Evolutionary conservation across 2,113 vertebrate genomes (phyloP), one percentile per base, ranked within the genome.

Genomic region (Rhinichthys klamathensis): DNA sequence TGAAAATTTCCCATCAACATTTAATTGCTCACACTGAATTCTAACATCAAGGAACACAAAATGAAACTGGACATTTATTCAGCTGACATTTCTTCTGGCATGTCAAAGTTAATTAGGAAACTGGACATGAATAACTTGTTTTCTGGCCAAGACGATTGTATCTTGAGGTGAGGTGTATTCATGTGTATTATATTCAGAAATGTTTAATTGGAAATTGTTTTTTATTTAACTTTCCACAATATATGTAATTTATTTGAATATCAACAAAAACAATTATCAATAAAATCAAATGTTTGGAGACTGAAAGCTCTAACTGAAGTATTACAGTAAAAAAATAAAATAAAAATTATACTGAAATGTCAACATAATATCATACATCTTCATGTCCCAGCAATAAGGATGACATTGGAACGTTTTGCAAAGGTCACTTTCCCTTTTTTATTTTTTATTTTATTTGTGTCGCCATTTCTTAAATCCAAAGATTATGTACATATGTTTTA

Each of bases 181-280:
- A 41, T 25, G 1, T 78, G n/a, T 60, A n/a, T 38, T 61, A 25
- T 44, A 44, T 6, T 79, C 11, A 61, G 35, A 25, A 41, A 38
- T 9, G 67, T 12, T 15, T 74, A 3, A 46, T 49, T 25, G 41
- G 6, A 49, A 74, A 27, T 49, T 44, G 41, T 12, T 16, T 63
- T 78, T 78, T 60, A 60, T 58, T 60, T 15, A 4, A 3, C 58
- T 35, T 60, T 60, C 7, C 38, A 46, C 23, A 63, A 30, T 51
- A 56, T 38, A 77, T 27, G 1, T 56, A 8, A 56, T 76, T 84
- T 41, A 84, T 84, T 77, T 35, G 1, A 84, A 67, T 51, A 76
- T 63, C 27, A 84, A 84, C 9, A 2, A 60, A 78, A 60, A 38
- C 12, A 9, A 60, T 70, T 69, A 30, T 60, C 18, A 73, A 75